Base-by-base conservation (phyloP, 2,888 invertebrate genomes). In the Chouioia cunea region DNA sequence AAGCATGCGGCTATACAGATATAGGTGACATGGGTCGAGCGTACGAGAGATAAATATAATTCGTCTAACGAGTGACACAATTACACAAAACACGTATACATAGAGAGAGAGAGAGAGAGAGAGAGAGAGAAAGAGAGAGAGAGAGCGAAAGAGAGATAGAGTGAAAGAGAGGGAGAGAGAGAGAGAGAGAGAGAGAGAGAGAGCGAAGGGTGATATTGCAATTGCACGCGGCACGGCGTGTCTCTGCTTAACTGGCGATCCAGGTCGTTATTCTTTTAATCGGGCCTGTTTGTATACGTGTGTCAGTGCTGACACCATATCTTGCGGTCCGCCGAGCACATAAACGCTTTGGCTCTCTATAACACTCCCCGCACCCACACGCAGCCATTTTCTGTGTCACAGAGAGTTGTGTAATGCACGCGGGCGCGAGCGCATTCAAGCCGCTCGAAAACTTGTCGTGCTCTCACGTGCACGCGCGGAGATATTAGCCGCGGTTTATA, bases 231-330 rank as follows among this genome's bases (percentile, higher is more conserved):
- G 20, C 15, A 18, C n/a, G 46, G 14, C 50, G 50, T 43, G 57
- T 62, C 62, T 53, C 23, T 47, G 67, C 59, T 48, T 68, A 53
- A 53, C 10, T 56, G 56, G 57, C 71, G 71, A 74, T 74, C 71
- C 75, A 65, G 73, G 71, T 73, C 68, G 67, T 71, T 66, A 66
- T 73, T 73, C 71, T 70, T 74, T 66, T 70, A 68, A 74, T 76
- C 71, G 70, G 27, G 70, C 64, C n/a, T n/a, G 59, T 57, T 65
- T 27, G 27, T 6, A 27, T n/a, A n/a, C n/a, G 27, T 27, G 27
- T 6, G 27, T 6, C 4, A 27, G 27, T 27, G 27, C 27, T 6
- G 27, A 27, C 27, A 27, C 27, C 27, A 58, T 58, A 67, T 63
- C 44, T 56, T 23, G 54, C 50, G 53, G 54, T 53, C 46, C 44